phyloP scores from a whole-genome alignment of 2,113 vertebrate species.

The Mormyrus lacerda region DNA sequence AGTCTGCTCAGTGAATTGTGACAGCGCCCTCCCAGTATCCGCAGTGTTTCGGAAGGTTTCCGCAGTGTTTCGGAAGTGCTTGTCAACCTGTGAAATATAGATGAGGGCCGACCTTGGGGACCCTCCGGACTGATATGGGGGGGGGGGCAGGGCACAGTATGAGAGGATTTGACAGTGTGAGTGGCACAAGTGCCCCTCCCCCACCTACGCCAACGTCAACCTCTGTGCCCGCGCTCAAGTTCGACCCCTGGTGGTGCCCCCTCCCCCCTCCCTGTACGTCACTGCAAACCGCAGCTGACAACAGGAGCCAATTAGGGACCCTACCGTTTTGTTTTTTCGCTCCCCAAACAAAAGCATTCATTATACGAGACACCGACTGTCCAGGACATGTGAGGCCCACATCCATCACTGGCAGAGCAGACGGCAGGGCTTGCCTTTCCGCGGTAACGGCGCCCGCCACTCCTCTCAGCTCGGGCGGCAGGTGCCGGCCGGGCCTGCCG shows the following conservation, averaged over 20 bases:
- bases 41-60: not conserved
- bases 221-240: not conserved
- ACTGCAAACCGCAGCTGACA: constrained; percentile 26
- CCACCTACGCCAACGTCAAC: not conserved
- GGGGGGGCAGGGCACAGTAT: not conserved
- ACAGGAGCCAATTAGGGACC: constrained; percentile 38
- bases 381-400: constrained; percentile 21
- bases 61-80: not conserved
- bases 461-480: not conserved
- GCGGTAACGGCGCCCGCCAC: not conserved
- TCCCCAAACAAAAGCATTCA: constrained; percentile 36
- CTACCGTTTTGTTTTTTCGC: constrained; percentile 26
- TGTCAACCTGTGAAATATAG: not conserved
- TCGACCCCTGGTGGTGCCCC: not conserved
- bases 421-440: constrained; percentile 7
- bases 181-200: not conserved
- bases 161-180: not conserved
- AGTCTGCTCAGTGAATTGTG: not conserved
- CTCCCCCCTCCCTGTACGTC: not conserved
- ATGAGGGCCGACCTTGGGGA: not conserved
- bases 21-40: not conserved
- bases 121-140: not conserved
- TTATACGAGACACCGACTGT: constrained; percentile 33
- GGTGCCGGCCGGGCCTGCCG: not conserved
- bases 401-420: constrained; percentile 25